phyloP scores from a whole-genome alignment of 1,140 invertebrate genomes.

The Phymastichus coffea region DNA sequence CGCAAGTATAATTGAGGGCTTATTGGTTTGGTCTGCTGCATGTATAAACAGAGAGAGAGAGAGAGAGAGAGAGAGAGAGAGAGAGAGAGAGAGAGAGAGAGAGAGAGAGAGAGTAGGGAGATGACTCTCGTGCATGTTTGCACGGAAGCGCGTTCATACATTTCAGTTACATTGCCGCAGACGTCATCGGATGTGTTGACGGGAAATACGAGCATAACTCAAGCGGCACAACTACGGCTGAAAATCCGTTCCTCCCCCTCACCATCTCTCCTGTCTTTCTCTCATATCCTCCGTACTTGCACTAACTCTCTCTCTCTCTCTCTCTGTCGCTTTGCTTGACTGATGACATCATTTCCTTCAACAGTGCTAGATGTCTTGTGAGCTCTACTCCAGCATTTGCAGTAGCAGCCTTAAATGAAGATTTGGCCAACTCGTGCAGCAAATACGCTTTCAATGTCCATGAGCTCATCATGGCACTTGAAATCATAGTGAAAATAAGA shows the following conservation, averaged over 20 bases:
- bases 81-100: slow-evolving; percentile 11
- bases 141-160: slow-evolving; percentile 39
- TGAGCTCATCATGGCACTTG: neutral
- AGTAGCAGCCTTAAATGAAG: no score
- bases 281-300: slow-evolving; percentile 5
- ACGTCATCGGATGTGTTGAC: slow-evolving; percentile 55
- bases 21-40: no score
- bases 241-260: slow-evolving; percentile 35
- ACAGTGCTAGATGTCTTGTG: slow-evolving; percentile 17
- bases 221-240: slow-evolving; percentile 39
- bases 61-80: slow-evolving; percentile 16
- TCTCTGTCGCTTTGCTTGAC: slow-evolving; percentile 29
- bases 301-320: slow-evolving; percentile 18
- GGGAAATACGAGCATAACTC: slow-evolving; percentile 55
- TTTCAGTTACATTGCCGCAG: slow-evolving; percentile 54
- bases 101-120: slow-evolving; percentile 31
- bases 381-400: no score
- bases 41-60: slow-evolving; percentile 1
- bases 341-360: slow-evolving; percentile 51
- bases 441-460: neutral
- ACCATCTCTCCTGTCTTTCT: slow-evolving; percentile 13
- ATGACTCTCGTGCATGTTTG: no score
- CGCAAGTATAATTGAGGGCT: slow-evolving; percentile 26
- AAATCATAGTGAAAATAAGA: neutral
- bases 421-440: no score